These are phyloP conservation scores for Anguilla megastoma DNA, from an alignment of 2,797 vertebrate genomes.

Conservation along the genomic window DNA sequence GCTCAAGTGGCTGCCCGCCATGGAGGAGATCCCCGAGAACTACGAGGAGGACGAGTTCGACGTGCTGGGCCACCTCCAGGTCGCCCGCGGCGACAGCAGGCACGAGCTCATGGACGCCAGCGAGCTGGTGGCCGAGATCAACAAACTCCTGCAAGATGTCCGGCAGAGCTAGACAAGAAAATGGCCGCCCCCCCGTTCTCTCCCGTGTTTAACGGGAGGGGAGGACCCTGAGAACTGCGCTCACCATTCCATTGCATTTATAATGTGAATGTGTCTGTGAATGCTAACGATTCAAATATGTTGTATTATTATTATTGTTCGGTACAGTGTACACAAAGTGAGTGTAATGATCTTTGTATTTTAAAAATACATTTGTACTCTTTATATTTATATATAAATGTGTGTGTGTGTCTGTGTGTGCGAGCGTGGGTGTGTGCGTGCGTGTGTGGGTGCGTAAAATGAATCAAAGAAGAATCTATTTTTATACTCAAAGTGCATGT, in stretches of 20 bases:
- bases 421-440: conserved; percentile 77
- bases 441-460: conserved; percentile 77
- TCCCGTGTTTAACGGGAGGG: conserved; percentile 69
- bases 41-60: conserved; percentile 96
- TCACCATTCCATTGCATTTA: conserved; percentile 84
- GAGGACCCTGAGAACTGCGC: conserved; percentile 60
- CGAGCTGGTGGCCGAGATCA: conserved; percentile 94
- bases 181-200: conserved; percentile 12
- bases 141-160: conserved; percentile 94
- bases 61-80: conserved; percentile 78
- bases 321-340: conserved; percentile 90
- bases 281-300: conserved; percentile 85
- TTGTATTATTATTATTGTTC: conserved; percentile 80
- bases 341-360: conserved; percentile 98
- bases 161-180: conserved; percentile 80
- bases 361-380: conserved; percentile 99
- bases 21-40: conserved; percentile 98
- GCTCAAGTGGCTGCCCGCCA: conserved; percentile 96
- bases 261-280: conserved; percentile 90
- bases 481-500: conserved; percentile 89
- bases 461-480: conserved; percentile 91
- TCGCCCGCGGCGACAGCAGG: conserved; percentile 76
- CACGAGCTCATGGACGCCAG: conserved; percentile 91
- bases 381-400: conserved; percentile 92
- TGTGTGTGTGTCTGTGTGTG: conserved; percentile 68